These are phyloP conservation scores for Odocoileus virginianus DNA, from an alignment of 2,113 vertebrate species.

Conservation along the genomic window DNA sequence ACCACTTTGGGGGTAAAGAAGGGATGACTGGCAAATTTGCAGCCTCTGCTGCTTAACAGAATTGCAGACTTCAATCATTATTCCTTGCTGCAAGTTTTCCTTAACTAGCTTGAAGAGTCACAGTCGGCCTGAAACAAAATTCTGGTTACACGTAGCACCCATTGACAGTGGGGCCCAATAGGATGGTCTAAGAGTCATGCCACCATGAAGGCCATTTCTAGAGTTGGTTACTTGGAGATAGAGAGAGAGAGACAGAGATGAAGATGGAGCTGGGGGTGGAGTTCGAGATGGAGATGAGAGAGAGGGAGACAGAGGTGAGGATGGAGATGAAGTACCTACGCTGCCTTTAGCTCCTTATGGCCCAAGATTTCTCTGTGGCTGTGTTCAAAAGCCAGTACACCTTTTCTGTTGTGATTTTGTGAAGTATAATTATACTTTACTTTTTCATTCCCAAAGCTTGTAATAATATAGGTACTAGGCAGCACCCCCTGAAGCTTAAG, in stretches of 20 bases:
- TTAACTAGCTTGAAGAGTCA: background rate
- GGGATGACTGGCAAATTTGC: background rate
- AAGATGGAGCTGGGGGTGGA: background rate
- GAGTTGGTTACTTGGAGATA: background rate
- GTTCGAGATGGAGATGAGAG: background rate
- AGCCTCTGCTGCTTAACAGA: background rate
- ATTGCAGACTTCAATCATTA: background rate
- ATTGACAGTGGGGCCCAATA: rapidly evolving
- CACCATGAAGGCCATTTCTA: background rate
- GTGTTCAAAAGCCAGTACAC: background rate
- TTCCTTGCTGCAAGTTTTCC: background rate
- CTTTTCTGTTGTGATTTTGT: background rate
- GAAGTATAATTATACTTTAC: background rate
- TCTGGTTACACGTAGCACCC: no score
- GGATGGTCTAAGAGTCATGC: background rate
- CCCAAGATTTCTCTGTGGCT: background rate
- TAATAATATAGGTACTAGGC: conserved; percentile 31
- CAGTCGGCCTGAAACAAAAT: background rate
- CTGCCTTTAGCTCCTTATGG: background rate
- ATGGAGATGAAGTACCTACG: background rate
- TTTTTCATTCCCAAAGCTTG: background rate
- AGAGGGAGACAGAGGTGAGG: background rate
- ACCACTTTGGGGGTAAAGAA: background rate
- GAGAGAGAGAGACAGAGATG: background rate
- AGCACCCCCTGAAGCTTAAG: conserved; percentile 11